Conservation (phyloP, 2,113 vertebrate genomes). For the Pterocles burchelli region DNA sequence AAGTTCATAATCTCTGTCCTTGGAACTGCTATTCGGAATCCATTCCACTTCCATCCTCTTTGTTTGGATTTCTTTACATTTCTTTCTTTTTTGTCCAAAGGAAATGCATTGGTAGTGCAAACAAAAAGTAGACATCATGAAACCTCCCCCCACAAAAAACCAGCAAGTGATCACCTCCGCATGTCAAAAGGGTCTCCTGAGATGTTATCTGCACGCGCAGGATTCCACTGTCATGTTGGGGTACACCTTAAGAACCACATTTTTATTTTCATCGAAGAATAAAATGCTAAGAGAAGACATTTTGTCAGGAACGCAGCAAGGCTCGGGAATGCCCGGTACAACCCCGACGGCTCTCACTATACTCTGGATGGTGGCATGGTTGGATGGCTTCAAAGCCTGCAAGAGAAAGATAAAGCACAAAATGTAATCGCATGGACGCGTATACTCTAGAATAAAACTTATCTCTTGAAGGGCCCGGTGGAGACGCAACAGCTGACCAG, state of each 20-base stretch:
- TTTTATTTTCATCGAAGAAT: conserved; percentile 95
- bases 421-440: neutral
- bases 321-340: conserved; percentile 89
- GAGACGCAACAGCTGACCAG: neutral
- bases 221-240: conserved; percentile 98
- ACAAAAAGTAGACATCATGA: neutral
- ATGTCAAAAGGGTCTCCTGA: neutral
- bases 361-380: conserved; percentile 98
- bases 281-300: conserved; percentile 97
- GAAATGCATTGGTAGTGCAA: conserved; percentile 72
- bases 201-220: conserved; percentile 90
- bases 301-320: conserved; percentile 95
- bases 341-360: conserved; percentile 94
- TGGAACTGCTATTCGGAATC: neutral
- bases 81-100: neutral
- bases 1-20: neutral
- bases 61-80: neutral
- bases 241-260: conserved; percentile 96
- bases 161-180: neutral
- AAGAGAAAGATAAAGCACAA: neutral
- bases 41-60: neutral
- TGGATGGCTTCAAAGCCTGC: conserved; percentile 93
- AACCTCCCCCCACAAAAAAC: neutral
- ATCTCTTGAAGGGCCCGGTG: neutral
- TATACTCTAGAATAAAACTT: rapidly evolving